Conservation (phyloP, 2,888 invertebrate species). For the Zygogramma bicolorata region DNA sequence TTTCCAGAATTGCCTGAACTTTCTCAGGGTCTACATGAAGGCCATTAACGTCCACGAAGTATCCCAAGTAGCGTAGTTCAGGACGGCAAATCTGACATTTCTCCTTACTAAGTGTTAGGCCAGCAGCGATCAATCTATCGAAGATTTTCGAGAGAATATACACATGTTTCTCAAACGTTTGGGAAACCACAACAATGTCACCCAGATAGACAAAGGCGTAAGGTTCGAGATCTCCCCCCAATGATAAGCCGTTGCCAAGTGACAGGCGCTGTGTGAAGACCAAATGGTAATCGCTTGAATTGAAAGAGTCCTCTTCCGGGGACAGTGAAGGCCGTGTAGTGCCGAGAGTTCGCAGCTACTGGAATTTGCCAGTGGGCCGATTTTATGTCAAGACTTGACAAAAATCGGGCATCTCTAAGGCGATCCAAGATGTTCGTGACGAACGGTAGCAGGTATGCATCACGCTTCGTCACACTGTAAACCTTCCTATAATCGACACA, state of each 20-base stretch:
- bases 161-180: conserved; percentile 41
- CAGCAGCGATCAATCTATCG: conserved; percentile 29
- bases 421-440: no score
- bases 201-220: conserved; percentile 49
- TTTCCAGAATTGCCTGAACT: conserved; percentile 22
- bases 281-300: conserved; percentile 52
- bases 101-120: conserved; percentile 44
- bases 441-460: no score
- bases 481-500: conserved; percentile 48
- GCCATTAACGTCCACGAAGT: conserved; percentile 29
- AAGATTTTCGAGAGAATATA: conserved; percentile 40
- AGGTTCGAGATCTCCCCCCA: conserved; percentile 43
- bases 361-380: conserved; percentile 34
- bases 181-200: conserved; percentile 46
- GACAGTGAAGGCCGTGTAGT: no score
- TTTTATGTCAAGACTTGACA: conserved; percentile 33
- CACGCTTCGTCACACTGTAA: no score
- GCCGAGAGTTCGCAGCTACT: no score
- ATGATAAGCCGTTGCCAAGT: conserved; percentile 47
- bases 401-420: no score
- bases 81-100: conserved; percentile 31
- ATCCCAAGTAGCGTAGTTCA: conserved; percentile 32
- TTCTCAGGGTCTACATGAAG: conserved; percentile 29
- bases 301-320: no score
- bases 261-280: conserved; percentile 47